Conservation (phyloP, 1,140 invertebrate species). For the Nixonia krombeini region DNA sequence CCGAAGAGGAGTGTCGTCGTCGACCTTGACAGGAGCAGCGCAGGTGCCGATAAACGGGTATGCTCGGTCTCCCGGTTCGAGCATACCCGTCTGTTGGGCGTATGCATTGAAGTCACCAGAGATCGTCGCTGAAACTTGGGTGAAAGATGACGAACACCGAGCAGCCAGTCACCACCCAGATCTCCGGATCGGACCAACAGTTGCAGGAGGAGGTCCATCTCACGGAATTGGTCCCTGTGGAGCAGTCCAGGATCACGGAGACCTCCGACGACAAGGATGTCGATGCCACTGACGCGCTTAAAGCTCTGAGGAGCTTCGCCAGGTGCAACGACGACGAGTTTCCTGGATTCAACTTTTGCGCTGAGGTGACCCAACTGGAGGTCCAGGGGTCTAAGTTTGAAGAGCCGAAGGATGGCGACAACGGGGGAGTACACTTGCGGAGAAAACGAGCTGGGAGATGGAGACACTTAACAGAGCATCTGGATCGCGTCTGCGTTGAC, state of each 20-base stretch:
- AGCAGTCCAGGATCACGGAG: constrained; percentile 59
- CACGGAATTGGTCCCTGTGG: constrained; percentile 65
- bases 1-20: too few species aligned
- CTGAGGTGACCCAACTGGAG: constrained; percentile 5
- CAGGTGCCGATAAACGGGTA: constrained; percentile 20
- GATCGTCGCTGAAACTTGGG: constrained; percentile 4
- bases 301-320: constrained; percentile 58
- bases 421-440: neutral
- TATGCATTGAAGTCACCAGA: neutral
- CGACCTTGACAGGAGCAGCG: too few species aligned
- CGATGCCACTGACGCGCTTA: constrained; percentile 58
- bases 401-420: constrained; percentile 1
- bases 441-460: constrained; percentile 10
- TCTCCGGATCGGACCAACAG: constrained; percentile 36
- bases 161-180: constrained; percentile 27
- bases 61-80: constrained; percentile 48
- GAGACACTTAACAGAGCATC: constrained; percentile 15
- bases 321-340: constrained; percentile 44
- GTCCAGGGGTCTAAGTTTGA: neutral
- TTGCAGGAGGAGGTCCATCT: constrained; percentile 59
- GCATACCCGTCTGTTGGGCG: constrained; percentile 20
- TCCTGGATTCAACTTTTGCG: constrained; percentile 16
- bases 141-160: constrained; percentile 54
- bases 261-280: constrained; percentile 33
- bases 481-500: constrained; percentile 2